Conservation (phyloP, 2,888 invertebrate genomes). For the Gastracanthus pulcherrimus region DNA sequence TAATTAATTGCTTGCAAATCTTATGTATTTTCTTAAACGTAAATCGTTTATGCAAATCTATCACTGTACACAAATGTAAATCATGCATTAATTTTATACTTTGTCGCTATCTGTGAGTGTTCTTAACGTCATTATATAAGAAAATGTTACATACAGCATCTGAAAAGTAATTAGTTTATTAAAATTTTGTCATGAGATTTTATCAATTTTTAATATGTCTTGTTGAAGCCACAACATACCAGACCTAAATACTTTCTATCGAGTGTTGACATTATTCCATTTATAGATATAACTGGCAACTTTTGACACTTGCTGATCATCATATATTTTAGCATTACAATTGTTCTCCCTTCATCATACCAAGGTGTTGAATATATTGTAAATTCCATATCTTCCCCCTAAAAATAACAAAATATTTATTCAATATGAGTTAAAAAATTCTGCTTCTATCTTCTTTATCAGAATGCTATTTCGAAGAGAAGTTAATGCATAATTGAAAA, state of each 20-base stretch:
- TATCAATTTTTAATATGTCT: too few species aligned
- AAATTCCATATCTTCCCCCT: not conserved
- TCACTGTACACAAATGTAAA: too few species aligned
- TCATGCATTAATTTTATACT: too few species aligned
- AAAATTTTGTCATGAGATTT: too few species aligned
- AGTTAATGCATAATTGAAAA: too few species aligned
- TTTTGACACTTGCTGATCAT: not conserved
- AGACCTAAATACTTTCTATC: constrained; percentile 9
- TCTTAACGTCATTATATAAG: constrained; percentile 12
- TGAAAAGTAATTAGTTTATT: not conserved
- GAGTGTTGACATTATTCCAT: not conserved
- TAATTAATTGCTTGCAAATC: too few species aligned
- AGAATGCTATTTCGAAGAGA: too few species aligned
- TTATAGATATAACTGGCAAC: not conserved
- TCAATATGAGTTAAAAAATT: not conserved
- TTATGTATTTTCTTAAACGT: too few species aligned
- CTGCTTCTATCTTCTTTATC: too few species aligned
- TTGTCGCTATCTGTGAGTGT: too few species aligned
- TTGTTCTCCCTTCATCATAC: not conserved
- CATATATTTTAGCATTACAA: not conserved
- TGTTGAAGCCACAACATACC: not conserved
- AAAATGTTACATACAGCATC: constrained; percentile 8
- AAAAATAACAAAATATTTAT: not conserved
- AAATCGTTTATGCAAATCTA: too few species aligned
- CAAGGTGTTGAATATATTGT: not conserved